phyloP scores from a whole-genome alignment of 2,888 invertebrate species.

The Nezara viridula region DNA sequence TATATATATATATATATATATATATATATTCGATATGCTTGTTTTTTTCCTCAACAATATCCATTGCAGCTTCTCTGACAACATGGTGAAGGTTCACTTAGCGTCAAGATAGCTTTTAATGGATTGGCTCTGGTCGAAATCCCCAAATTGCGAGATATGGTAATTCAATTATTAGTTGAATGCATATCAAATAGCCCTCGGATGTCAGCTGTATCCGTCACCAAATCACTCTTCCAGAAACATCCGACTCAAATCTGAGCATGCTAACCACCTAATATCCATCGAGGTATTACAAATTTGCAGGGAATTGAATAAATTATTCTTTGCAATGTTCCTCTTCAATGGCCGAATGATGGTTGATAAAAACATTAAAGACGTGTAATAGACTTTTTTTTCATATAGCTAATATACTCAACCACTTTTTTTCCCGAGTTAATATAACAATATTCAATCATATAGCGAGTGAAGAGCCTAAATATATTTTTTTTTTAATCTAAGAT shows the following conservation, averaged over 20 bases:
- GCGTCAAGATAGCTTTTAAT: not conserved
- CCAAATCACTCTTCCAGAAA: slow-evolving; percentile 1
- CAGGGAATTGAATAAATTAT: not conserved
- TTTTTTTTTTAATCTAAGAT: too few relatives aligned
- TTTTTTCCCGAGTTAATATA: too few relatives aligned
- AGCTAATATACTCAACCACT: too few relatives aligned
- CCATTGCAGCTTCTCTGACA: not conserved
- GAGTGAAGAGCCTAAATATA: too few relatives aligned
- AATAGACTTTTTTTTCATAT: too few relatives aligned
- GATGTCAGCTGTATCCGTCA: not conserved
- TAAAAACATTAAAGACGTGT: too few relatives aligned
- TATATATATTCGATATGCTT: too few relatives aligned
- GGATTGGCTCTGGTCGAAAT: not conserved
- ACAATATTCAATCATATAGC: too few relatives aligned
- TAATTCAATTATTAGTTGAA: not conserved
- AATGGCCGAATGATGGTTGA: too few relatives aligned
- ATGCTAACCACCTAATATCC: not conserved
- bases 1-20: too few relatives aligned
- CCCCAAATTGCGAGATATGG: not conserved
- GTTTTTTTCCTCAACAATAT: not conserved
- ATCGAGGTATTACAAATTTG: not conserved
- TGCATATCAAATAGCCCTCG: not conserved
- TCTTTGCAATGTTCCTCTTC: not conserved
- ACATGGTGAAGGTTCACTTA: not conserved
- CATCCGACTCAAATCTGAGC: not conserved